Evolutionary conservation across 2,888 invertebrate genomes (phyloP).

Genomic region (Altica lythri): DNA sequence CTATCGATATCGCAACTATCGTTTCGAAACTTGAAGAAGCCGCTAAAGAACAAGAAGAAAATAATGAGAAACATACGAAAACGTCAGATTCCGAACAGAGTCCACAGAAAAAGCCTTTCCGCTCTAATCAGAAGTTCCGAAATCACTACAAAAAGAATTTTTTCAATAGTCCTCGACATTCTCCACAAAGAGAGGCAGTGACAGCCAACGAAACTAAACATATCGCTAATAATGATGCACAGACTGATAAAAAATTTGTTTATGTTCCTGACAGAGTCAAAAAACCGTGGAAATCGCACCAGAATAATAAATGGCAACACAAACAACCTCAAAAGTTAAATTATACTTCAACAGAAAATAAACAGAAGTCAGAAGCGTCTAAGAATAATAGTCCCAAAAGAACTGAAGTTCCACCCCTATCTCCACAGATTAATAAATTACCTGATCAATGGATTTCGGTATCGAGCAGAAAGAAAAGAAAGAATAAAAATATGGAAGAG

Average conservation of each 20-base stretch:
- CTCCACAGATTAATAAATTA: conserved; percentile 15
- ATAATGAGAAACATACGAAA: conserved; percentile 29
- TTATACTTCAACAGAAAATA: conserved; percentile 23
- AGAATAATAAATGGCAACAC: conserved; percentile 31
- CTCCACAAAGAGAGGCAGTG: conserved; percentile 30
- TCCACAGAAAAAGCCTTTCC: conserved; percentile 27
- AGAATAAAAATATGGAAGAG: conserved; percentile 48
- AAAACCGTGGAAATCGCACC: too few species aligned
- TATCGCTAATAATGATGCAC: conserved; percentile 8
- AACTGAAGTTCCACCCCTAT: too few species aligned
- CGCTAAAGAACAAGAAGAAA: conserved; percentile 50
- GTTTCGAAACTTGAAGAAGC: conserved; percentile 57
- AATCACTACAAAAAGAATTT: conserved; percentile 37
- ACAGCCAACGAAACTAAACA: conserved; percentile 8
- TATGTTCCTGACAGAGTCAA: conserved; percentile 33
- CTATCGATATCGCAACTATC: conserved; percentile 54
- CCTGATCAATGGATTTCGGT: conserved; percentile 55
- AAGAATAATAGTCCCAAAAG: too few species aligned
- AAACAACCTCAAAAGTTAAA: conserved; percentile 21
- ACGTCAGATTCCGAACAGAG: conserved; percentile 15
- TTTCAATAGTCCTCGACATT: conserved; percentile 34
- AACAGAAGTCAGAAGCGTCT: conserved; percentile 34
- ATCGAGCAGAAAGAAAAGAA: conserved; percentile 53
- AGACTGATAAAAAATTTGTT: conserved; percentile 9
- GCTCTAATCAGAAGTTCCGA: conserved; percentile 32